Base-by-base conservation (phyloP, 2,888 invertebrate species). In the Dusona sp. region DNA sequence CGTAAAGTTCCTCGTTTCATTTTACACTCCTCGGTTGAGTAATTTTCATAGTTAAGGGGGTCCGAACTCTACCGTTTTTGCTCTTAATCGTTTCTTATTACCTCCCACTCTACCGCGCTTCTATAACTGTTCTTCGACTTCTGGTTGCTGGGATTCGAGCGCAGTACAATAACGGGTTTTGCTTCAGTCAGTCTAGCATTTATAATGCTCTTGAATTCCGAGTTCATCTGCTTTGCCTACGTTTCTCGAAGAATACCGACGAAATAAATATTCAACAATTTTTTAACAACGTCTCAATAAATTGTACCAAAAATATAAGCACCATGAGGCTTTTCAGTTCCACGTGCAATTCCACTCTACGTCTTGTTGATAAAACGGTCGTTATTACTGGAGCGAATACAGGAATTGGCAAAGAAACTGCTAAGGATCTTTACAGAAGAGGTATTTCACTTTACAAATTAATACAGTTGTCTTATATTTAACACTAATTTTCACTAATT, bases 271-370 rank as follows among this genome's bases (percentile, higher is more conserved):
- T n/a, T n/a, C n/a, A 13, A 42, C 25, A 61, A 29, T 6, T 6
- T 61, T 29, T 16, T 0, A 13, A 29, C 13, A 13, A 61, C 25
- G 16, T 61, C 0, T 16, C 8, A 11, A 54, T 13, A 8, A 25
- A n/a, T 78, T n/a, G 29, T 9, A 38, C 48, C 13, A 68, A 7
- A 54, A 54, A 51, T 36, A 42, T 42, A 2, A 64, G 1, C 19
- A 83, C 68, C 79, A 92, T 93, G 92, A 92, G 92, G 92, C 90
- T 90, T 3, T 92, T 93, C 48, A 91, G 88, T 65, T 84, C 88
- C 45, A 88, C 72, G 38, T 94, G 95, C 94, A 91, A 93, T 92
- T 94, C 96, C 93, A 88, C 95, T 94, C 89, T 84, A 8, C 91
- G 93, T 2, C 89, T 93, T 0, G 89, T 87, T 4, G 93, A 93